Percentiles rank a stretch among this genome's conserved stretches.
phyloP scores from a whole-genome alignment of 1,140 invertebrate species.

The Pseudomyrmex flavicornis region DNA sequence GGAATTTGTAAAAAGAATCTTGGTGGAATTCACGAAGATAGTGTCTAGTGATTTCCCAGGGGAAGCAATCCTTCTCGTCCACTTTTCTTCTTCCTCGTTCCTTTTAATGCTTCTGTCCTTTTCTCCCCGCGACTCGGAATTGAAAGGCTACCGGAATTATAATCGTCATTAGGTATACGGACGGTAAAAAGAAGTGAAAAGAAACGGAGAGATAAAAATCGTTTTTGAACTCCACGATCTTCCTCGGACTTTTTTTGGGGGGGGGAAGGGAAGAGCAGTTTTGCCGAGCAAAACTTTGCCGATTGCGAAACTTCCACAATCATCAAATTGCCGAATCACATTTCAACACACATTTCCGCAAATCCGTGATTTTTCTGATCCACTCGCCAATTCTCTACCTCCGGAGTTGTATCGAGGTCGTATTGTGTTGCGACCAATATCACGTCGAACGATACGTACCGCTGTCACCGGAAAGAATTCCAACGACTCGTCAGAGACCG shows the following conservation, averaged over 20 bases:
- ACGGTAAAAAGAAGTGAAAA: no score
- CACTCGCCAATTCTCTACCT: not conserved
- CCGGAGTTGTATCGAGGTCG: not conserved
- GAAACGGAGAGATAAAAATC: not conserved
- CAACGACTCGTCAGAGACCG: slow-evolving; percentile 32
- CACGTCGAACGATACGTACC: not conserved
- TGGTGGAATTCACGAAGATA: slow-evolving; percentile 60
- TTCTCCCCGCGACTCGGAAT: slow-evolving; percentile 13
- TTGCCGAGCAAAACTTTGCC: not conserved
- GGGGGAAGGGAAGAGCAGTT: not conserved
- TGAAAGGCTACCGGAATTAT: slow-evolving; percentile 59
- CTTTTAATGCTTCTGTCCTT: not conserved
- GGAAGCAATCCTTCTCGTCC: slow-evolving; percentile 57
- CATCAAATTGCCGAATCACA: not conserved
- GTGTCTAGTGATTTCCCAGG: slow-evolving; percentile 71
- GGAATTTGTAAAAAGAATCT: slow-evolving; percentile 61
- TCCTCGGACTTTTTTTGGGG: not conserved
- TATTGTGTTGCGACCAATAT: slow-evolving; percentile 30
- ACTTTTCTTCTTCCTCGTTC: not conserved
- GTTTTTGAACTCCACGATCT: not conserved
- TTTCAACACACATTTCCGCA: no score
- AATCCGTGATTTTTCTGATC: not conserved
- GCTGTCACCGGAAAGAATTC: not conserved
- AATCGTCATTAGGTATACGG: slow-evolving; percentile 25
- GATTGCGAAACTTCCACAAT: not conserved